Conservation (phyloP, 1,140 invertebrate genomes). For the Camponotus pennsylvanicus region DNA sequence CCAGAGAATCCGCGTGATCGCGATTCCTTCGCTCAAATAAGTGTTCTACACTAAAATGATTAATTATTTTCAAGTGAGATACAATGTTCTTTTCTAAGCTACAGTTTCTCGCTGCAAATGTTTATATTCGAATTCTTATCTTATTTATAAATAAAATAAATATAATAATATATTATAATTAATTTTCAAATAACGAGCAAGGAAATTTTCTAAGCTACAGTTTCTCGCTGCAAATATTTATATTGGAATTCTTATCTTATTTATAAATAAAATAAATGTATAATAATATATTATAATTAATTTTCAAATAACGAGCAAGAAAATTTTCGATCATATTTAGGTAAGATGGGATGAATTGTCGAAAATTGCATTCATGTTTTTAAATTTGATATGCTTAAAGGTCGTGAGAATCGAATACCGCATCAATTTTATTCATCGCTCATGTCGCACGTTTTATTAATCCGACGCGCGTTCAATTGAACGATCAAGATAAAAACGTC, state of each 20-base stretch:
- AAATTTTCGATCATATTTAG: background rate
- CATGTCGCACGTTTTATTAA: background rate
- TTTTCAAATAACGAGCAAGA: background rate
- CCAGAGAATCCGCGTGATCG: background rate
- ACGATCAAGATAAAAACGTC: background rate
- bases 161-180: background rate
- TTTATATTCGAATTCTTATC: background rate
- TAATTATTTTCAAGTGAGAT: background rate
- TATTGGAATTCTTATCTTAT: too few relatives aligned
- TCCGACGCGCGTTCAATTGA: background rate
- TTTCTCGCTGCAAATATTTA: too few relatives aligned
- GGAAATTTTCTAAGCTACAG: background rate
- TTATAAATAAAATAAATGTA: too few relatives aligned
- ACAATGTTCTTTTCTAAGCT: background rate
- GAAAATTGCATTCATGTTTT: background rate
- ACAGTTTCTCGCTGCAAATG: background rate
- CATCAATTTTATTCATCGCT: background rate
- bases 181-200: background rate
- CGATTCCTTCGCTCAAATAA: background rate
- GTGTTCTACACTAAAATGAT: background rate
- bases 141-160: too few relatives aligned
- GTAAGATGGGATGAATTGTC: background rate
- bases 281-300: background rate
- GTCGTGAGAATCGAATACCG: constrained; percentile 12
- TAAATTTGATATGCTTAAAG: background rate